Conservation (phyloP, 1,140 invertebrate species). For the Scaptomyza hsui region DNA sequence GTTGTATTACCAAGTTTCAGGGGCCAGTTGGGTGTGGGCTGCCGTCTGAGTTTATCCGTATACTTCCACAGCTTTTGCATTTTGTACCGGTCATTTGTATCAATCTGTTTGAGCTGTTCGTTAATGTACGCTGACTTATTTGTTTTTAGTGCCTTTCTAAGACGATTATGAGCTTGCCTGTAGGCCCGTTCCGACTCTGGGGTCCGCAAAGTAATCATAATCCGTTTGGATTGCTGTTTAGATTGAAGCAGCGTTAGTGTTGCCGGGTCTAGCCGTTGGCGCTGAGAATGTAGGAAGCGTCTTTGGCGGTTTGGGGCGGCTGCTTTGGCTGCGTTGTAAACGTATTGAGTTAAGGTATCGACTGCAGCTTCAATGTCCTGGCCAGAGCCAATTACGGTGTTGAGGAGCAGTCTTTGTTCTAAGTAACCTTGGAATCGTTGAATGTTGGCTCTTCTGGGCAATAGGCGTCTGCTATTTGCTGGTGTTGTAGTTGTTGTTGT, state of each 20-base stretch:
- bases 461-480: background rate
- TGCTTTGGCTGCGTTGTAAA: background rate
- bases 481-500: background rate
- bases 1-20: background rate
- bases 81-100: background rate
- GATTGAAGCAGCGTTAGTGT: too few species aligned
- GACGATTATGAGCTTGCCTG: background rate
- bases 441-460: background rate
- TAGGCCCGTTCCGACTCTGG: background rate
- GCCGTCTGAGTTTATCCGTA: slow-evolving; percentile 6
- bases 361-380: slow-evolving; percentile 12
- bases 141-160: background rate
- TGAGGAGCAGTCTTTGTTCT: background rate
- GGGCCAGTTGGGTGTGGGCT: slow-evolving; percentile 18
- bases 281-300: too few species aligned
- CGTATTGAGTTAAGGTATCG: background rate
- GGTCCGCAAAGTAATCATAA: too few species aligned
- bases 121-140: background rate
- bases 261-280: too few species aligned
- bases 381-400: background rate
- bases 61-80: slow-evolving; percentile 19
- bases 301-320: background rate
- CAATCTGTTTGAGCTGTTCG: background rate
- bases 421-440: background rate
- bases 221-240: too few species aligned